These are phyloP conservation scores for Musca vetustissima DNA, from an alignment of 1,140 invertebrate species.

Conservation along the genomic window DNA sequence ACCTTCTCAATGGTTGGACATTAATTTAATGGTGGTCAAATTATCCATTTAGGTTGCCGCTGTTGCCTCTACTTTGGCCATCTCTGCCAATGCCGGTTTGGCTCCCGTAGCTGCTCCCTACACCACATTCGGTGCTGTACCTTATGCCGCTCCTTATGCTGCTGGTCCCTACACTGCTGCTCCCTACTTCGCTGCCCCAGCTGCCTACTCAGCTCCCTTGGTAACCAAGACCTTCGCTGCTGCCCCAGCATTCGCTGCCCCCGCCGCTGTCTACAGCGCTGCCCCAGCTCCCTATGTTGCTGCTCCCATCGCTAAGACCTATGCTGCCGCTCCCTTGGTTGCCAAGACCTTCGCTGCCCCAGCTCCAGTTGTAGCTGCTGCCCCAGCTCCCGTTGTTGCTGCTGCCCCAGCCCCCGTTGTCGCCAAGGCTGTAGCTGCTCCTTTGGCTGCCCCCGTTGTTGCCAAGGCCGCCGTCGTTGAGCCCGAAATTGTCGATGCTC, in stretches of 20 bases:
- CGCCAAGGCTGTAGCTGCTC: conserved; percentile 29
- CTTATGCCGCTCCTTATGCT: conserved; percentile 33
- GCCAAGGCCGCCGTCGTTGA: conserved; percentile 40
- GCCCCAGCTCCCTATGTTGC: conserved; percentile 35
- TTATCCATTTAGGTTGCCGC: conserved; percentile 42
- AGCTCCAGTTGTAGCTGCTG: conserved; percentile 29
- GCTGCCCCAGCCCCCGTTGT: conserved; percentile 32
- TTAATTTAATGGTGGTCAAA: not conserved
- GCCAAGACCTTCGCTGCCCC: conserved; percentile 35
- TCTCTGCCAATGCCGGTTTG: conserved; percentile 43
- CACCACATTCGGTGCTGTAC: conserved; percentile 39
- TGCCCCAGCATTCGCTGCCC: conserved; percentile 29
- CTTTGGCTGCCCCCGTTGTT: conserved; percentile 38
- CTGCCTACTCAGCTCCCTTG: conserved; percentile 28
- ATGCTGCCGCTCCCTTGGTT: conserved; percentile 29
- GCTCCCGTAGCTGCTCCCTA: conserved; percentile 34
- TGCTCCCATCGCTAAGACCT: conserved; percentile 20
- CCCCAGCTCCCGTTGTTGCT: conserved; percentile 34
- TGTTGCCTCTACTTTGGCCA: conserved; percentile 51
- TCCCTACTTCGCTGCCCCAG: conserved; percentile 30
- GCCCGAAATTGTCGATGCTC: conserved; percentile 57
- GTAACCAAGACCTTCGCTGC: conserved; percentile 29
- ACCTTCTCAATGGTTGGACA: not conserved
- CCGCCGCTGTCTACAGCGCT: conserved; percentile 28
- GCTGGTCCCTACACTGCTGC: conserved; percentile 26